Base-by-base conservation (phyloP, 1,140 invertebrate species). In the Drosophila mayri region DNA sequence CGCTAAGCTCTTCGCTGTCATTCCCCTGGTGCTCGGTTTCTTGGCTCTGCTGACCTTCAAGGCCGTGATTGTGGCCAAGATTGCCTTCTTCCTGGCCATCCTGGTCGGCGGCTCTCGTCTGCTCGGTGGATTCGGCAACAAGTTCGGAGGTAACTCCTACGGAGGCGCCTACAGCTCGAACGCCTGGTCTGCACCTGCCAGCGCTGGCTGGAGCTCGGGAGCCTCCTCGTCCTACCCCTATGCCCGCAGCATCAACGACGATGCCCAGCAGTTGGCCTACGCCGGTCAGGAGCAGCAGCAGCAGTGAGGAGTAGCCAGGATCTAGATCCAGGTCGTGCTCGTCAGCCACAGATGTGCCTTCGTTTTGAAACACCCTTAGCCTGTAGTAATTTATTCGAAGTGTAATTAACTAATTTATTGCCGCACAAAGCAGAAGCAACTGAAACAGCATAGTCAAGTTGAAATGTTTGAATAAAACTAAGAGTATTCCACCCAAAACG, bases 31-130 rank as follows among this genome's bases (percentile, higher is more conserved):
- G 11, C 93, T 97, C 62, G 95, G 95, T 9, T 94, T 95, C 66
- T 92, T 97, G 0, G 95, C 94, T n/a, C 92, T 97, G 9, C 81
- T 97, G 66, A 95, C 95, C n/a, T 93, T 95, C 38, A 97, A 97
- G 92, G 96, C 96, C 18, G 92, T 97, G 18, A 93, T 97, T 44
- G 94, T 97, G 8, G 95, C 96, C 41, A 97, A 97, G 91, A 92
- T 97, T 41, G 96, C 96, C 6, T 94, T 97, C 61, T 85, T 97
- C 41, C 92, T 96, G 22, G 96, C 95, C 25, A 94, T 95, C 0
- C 92, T 96, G 12, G 78, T 96, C 16, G 94, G 95, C 2, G 94
- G 96, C 77, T 96, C 96, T 71, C 96, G 95, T 80, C 93, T 96
- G 47, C 93, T 96, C 66, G 93, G 94, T 37, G 93, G 94, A 6